phyloP scores from a whole-genome alignment of 2,888 invertebrate species.

The Lapara coniferarum region DNA sequence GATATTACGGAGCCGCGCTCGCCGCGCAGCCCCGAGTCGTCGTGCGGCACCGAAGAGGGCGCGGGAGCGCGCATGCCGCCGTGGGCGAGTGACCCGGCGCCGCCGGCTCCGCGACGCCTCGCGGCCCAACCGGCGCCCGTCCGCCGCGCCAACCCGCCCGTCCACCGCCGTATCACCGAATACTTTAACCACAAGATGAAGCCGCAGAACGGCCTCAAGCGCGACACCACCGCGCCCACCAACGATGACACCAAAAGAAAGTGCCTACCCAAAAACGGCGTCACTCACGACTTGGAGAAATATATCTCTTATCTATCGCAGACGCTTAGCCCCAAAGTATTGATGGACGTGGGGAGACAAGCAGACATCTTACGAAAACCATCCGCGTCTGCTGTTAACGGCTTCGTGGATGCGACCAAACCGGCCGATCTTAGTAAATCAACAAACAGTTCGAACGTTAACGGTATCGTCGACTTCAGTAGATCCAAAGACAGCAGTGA shows the following conservation, averaged over 20 bases:
- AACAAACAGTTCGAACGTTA: constrained; percentile 47
- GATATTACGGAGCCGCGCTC: constrained; percentile 95
- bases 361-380: constrained; percentile 52
- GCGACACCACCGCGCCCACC: constrained; percentile 59
- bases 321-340: constrained; percentile 76
- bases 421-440: constrained; percentile 58
- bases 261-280: constrained; percentile 76
- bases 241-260: constrained; percentile 72
- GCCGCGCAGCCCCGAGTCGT: constrained; percentile 89
- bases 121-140: constrained; percentile 68
- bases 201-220: constrained; percentile 83
- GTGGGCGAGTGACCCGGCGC: constrained; percentile 79
- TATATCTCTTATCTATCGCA: constrained; percentile 79
- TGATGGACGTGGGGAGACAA: constrained; percentile 73
- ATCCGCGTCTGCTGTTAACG: constrained; percentile 45
- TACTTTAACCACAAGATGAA: constrained; percentile 94
- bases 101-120: constrained; percentile 73
- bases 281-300: constrained; percentile 76
- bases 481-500: constrained; percentile 61
- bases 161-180: constrained; percentile 92
- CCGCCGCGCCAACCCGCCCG: constrained; percentile 64
- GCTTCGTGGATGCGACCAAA: constrained; percentile 49
- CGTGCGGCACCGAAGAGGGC: constrained; percentile 80
- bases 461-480: constrained; percentile 60
- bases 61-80: constrained; percentile 78